phyloP scores from a whole-genome alignment of 2,797 vertebrate species.

The Erethizon dorsatum region DNA sequence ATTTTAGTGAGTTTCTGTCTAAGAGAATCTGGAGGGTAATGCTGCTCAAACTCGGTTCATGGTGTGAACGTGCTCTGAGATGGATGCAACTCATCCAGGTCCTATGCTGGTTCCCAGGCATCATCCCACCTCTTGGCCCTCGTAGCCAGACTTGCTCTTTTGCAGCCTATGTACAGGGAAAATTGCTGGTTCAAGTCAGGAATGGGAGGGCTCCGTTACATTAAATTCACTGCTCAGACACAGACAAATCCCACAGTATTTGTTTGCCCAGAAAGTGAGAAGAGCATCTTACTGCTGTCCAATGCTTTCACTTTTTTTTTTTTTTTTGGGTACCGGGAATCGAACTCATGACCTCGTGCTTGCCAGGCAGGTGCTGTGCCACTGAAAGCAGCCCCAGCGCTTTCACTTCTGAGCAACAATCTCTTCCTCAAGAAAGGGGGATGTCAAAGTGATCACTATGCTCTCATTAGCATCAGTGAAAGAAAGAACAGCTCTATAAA shows the following conservation, averaged over 20 bases:
- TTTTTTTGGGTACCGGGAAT: too few relatives aligned
- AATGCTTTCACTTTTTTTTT: background rate
- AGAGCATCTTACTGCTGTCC: background rate
- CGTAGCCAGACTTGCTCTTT: background rate
- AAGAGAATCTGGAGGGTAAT: background rate
- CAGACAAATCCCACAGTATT: background rate
- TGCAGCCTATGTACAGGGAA: background rate
- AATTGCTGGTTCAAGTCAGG: background rate
- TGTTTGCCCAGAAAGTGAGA: background rate
- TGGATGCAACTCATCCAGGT: rapidly evolving
- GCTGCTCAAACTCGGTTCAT: background rate
- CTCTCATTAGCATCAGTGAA: background rate
- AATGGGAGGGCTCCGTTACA: background rate
- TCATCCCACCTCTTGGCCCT: background rate
- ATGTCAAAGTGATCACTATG: background rate
- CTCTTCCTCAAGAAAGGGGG: background rate
- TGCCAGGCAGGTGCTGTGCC: too few relatives aligned
- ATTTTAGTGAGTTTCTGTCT: background rate
- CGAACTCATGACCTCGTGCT: too few relatives aligned
- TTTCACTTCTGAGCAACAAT: background rate
- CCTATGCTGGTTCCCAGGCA: background rate
- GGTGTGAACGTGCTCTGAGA: background rate
- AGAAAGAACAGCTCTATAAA: background rate
- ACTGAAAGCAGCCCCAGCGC: too few relatives aligned
- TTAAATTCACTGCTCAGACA: background rate